phyloP scores from a whole-genome alignment of 1,140 invertebrate genomes.

The Drosophila pseudoananassae region DNA sequence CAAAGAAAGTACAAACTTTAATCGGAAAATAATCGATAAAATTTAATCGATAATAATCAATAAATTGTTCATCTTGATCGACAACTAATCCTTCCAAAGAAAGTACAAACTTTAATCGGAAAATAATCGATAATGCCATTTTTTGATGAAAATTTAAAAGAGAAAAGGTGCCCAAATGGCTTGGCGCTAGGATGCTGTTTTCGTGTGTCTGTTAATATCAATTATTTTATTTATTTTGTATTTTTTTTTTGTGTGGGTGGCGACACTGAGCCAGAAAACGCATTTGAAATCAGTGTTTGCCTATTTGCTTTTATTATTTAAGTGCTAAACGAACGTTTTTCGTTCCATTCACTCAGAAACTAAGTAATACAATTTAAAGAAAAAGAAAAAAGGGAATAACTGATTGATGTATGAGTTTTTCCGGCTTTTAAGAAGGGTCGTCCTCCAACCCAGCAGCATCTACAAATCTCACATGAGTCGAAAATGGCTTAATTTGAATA shows the following conservation, averaged over 20 bases:
- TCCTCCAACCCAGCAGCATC: neutral
- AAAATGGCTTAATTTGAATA: slow-evolving; percentile 50
- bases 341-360: slow-evolving; percentile 32
- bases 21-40: too few species aligned
- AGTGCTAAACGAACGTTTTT: slow-evolving; percentile 58
- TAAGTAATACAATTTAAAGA: slow-evolving; percentile 33
- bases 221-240: neutral
- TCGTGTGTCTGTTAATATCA: slow-evolving; percentile 12
- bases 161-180: neutral
- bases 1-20: too few species aligned
- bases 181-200: neutral
- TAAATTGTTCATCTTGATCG: too few species aligned
- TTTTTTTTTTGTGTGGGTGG: slow-evolving; percentile 32
- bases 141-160: too few species aligned
- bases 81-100: too few species aligned
- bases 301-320: slow-evolving; percentile 54
- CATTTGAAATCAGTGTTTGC: slow-evolving; percentile 43
- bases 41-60: too few species aligned
- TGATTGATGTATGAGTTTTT: slow-evolving; percentile 10
- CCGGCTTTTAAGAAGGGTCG: slow-evolving; percentile 1
- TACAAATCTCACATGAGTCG: slow-evolving; percentile 27
- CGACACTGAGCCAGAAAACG: slow-evolving; percentile 47
- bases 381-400: slow-evolving; percentile 6
- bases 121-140: too few species aligned
- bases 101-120: too few species aligned